phyloP scores from a whole-genome alignment of 2,113 vertebrate species.

The Macaca fascicularis region T2T-MFA8v1.1 NC_088375.1:166653501-166654000 shows the following conservation, averaged over 20 bases:
- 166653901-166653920: background rate
- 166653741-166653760: slow-evolving; percentile 44
- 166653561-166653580: slow-evolving; percentile 31
- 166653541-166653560: background rate
- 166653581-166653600: background rate
- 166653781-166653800: background rate
- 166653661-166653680: background rate
- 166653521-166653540: slow-evolving; percentile 36
- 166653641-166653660: slow-evolving; percentile 5
- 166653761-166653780: background rate
- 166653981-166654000: too few relatives aligned
- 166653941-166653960: background rate
- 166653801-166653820: slow-evolving; percentile 2
- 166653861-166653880: background rate
- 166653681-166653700: background rate
- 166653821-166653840: background rate
- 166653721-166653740: background rate
- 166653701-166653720: background rate
- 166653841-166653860: background rate
- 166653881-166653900: background rate
- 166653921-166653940: background rate
- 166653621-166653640: slow-evolving; percentile 30
- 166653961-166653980: background rate
- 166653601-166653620: slow-evolving; percentile 13
- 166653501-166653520: background rate